Evolutionary conservation across 2,113 vertebrate species (phyloP).

Genomic region (Erpornis zantholeuca): DNA sequence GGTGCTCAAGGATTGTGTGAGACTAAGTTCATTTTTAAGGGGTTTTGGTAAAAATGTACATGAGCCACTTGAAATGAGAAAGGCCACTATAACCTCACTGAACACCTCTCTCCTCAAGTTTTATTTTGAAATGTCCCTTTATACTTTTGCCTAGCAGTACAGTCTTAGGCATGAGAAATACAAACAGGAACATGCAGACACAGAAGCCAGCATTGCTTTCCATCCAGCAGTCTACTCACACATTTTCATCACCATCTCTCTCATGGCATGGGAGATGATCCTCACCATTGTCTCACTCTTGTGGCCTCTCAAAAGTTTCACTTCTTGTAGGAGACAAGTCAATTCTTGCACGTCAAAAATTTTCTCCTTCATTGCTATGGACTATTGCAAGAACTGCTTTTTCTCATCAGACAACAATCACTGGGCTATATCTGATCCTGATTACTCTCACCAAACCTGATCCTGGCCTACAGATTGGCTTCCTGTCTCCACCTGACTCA

Average conservation of each 20-base stretch:
- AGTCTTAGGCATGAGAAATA: neutral
- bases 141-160: neutral
- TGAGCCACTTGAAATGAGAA: neutral
- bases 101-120: neutral
- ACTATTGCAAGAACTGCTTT: neutral
- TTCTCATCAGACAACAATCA: neutral
- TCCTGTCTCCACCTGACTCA: neutral
- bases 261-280: neutral
- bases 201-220: neutral
- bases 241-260: neutral
- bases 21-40: neutral
- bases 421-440: neutral
- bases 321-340: neutral
- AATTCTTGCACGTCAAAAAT: neutral
- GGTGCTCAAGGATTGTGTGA: neutral
- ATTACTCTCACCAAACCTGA: neutral
- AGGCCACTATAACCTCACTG: neutral
- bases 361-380: neutral
- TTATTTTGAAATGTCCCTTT: neutral
- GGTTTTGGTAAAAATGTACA: neutral
- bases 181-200: neutral
- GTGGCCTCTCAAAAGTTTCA: neutral
- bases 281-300: neutral
- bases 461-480: neutral
- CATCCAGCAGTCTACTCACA: neutral